Base-by-base conservation (phyloP, 2,113 vertebrate species). In the Gallinago jamesoni region DNA sequence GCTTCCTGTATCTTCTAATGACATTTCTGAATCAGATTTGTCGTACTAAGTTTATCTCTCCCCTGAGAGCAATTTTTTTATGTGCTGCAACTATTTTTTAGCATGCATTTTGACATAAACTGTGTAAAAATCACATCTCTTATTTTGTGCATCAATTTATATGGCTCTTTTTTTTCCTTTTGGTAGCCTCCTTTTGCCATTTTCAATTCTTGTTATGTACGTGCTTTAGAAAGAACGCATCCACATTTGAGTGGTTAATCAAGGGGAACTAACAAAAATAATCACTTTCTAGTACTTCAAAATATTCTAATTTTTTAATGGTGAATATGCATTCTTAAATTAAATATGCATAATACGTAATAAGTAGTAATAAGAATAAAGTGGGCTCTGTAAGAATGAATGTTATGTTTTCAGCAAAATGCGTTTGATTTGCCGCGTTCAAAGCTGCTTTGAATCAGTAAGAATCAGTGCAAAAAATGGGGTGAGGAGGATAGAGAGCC, bases 241-340 rank as follows among this genome's bases (percentile, higher is more conserved):
- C 96, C 95, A 90, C 84, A 87, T 92, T 94, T 95, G 88, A 96
- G 97, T 90, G 90, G 96, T 97, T 98, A 98, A 98, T 97, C 95
- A 98, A 96, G 93, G 96, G 96, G 94, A 98, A 98, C 96, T 94
- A 98, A 97, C 97, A 96, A 97, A 97, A 98, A 98, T 97, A 97
- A 98, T 98, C 97, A 98, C 97, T 98, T 98, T 97, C 96, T 94
- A 85, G 95, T 95, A 96, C 97, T 97, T 98, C 94, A 97, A 93
- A 97, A 97, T 97, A 98, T 98, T 98, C 97, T 98, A 98, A 98
- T 98, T 98, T 98, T 98, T 98, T 98, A 98, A 98, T 98, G 98
- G 98, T 98, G 96, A 98, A 98, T 97, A 98, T 98, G 98, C 97
- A 98, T 98, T 98, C 98, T 98, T 98, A 98, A 98, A 98, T 98